phyloP scores from a whole-genome alignment of 2,113 vertebrate genomes.

The Trogon melanurus region DNA sequence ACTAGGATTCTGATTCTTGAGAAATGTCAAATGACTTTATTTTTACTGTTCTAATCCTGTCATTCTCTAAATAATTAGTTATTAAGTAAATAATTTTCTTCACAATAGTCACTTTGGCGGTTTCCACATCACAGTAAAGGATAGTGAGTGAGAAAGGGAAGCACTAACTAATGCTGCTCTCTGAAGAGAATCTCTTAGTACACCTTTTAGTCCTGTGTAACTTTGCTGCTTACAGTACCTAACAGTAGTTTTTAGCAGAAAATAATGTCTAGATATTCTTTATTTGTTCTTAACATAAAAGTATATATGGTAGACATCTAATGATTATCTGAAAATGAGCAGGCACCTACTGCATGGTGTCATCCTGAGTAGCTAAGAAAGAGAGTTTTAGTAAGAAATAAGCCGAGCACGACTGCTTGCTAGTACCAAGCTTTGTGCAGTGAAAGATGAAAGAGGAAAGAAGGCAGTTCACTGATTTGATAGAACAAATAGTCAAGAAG shows the following conservation, averaged over 20 bases:
- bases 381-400: neutral
- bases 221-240: neutral
- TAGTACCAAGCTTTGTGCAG: neutral
- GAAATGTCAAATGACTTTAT: neutral
- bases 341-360: neutral
- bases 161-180: neutral
- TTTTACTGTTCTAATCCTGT: neutral
- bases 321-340: neutral
- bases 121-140: neutral
- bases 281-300: neutral
- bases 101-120: neutral
- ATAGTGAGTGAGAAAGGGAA: neutral
- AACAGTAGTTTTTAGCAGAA: neutral
- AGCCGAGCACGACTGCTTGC: neutral
- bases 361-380: neutral
- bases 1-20: neutral
- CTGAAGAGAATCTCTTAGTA: neutral
- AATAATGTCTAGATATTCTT: neutral
- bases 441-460: conserved; percentile 3
- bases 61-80: neutral
- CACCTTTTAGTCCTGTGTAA: neutral
- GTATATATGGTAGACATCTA: neutral
- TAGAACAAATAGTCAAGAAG: conserved; percentile 49
- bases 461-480: conserved; percentile 19
- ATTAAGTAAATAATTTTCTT: neutral